Evolutionary conservation across 1,140 invertebrate species (phyloP), one percentile per base, ranked within the genome.

Genomic region (Sinella curviseta): DNA sequence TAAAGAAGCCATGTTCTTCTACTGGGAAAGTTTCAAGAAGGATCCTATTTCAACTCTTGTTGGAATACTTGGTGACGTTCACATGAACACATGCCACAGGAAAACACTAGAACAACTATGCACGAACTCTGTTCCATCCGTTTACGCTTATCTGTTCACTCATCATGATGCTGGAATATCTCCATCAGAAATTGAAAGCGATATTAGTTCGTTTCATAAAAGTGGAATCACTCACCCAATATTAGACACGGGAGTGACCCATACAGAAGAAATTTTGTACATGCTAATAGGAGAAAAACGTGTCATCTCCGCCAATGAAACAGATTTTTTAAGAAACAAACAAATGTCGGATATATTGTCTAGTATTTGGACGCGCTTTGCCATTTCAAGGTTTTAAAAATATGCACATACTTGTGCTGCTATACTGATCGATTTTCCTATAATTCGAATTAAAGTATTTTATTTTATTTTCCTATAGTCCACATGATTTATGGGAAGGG

Each of bases 221-320:
- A 12, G 8, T 31, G 65, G 65, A 30, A 31, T 70, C 3, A 12
- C 30, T 31, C 65, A 70, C 31, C 14, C 26, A 2, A 70, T 70
- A 14, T 33, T 70, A 1, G 28, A 70, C 3, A 31, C 4, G 2
- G 65, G 65, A 31, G 65, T 70, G 26, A 1, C 65, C 24, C 65
- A 70, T 33, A 70, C 65, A 8, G 65, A 70, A 33, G 65, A 70
- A 70, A 31, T 31, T 33, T 70, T 70, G 30, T 70, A 70, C 31
- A 3, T 70, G 31, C 31, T 70, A 4, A 12, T 60, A 3, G 24
- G 24, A 3, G n/a, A 60, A 8, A 26, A 8, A 14, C 14, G 8
- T n/a, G 55, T n/a, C n/a, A n/a, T 48, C 39, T 20, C 39, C 39
- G 39, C 39, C n/a, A n/a, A 48, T 48, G 8, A 48, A 48, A 48